phyloP scores from a whole-genome alignment of 2,113 vertebrate species.

The Eudyptes chrysolophus region DNA sequence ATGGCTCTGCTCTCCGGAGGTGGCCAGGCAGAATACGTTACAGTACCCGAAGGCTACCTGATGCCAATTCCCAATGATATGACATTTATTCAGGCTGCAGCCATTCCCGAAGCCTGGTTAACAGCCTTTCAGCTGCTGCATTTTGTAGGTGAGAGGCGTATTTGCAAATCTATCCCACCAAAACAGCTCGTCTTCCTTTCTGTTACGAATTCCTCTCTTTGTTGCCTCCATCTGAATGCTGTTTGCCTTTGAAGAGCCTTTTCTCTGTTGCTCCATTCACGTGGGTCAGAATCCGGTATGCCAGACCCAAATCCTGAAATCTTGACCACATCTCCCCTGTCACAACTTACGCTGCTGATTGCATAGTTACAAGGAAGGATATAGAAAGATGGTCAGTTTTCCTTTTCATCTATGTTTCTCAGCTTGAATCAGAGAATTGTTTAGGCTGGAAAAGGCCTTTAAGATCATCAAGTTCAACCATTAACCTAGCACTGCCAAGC shows the following conservation, averaged over 20 bases:
- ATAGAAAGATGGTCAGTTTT: not conserved
- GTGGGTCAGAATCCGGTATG: not conserved
- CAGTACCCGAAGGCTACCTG: slow-evolving; percentile 78
- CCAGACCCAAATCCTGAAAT: not conserved
- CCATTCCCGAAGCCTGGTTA: slow-evolving; percentile 87
- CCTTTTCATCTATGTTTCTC: not conserved
- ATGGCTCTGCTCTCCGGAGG: slow-evolving; percentile 86
- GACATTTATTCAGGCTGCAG: slow-evolving; percentile 79
- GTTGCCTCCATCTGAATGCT: not conserved
- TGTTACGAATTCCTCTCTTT: not conserved
- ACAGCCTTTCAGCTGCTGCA: slow-evolving; percentile 86
- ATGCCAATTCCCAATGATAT: slow-evolving; percentile 77
- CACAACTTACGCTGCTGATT: not conserved
- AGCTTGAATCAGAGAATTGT: not conserved
- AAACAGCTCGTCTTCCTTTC: not conserved
- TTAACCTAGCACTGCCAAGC: too few relatives aligned
- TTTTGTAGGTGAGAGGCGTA: slow-evolving; percentile 74
- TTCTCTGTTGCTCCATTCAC: not conserved
- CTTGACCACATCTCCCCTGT: not conserved
- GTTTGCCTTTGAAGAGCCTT: not conserved
- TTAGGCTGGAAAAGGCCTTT: too few relatives aligned
- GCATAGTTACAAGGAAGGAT: not conserved
- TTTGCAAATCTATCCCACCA: not conserved
- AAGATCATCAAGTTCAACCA: too few relatives aligned
- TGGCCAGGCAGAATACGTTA: slow-evolving; percentile 84